Base-by-base conservation (phyloP, 2,888 invertebrate species). In the Cybosia mesomella region DNA sequence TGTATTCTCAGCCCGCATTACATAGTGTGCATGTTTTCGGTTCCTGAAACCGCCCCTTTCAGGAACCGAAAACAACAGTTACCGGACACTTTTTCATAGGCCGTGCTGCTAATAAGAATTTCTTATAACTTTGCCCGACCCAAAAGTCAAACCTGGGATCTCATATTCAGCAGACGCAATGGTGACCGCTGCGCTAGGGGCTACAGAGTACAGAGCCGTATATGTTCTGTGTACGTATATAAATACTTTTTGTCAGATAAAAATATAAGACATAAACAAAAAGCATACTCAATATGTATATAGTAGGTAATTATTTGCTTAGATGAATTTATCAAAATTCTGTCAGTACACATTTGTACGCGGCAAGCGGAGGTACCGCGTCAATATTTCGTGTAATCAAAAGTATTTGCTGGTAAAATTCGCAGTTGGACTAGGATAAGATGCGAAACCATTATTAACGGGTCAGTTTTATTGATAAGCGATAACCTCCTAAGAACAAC, bases 401-500 rank as follows among this genome's bases (percentile, higher is more conserved):
- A 13, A 58, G 58, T 64, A 36, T 72, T 77, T 73, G 74, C 70
- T 77, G 58, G 79, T 74, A 74, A 74, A 88, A 86, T 85, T 87
- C 77, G 85, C 84, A 76, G 82, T 68, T 81, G 77, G 75, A 71
- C 76, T 83, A 76, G 81, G 81, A 83, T 80, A 79, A 84, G 74
- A 80, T 75, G 76, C 76, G 85, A 87, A 87, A 85, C 88, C 84
- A 81, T 83, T 86, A 85, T 83, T 72, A 76, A 72, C 74, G 82
- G 91, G 91, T 91, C 92, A 89, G 76, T 71, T 70, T 13, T 59
- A 61, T 58, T 85, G 94, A 94, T 94, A 95, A 94, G 62, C 84
- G 94, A 94, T 94, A 95, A 94, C 94, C 93, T 83, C 82, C 75
- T 72, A 65, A 75, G 79, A 84, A 79, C 85, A 82, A 76, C 79